These are phyloP conservation scores for Drosophila subsilvestris DNA, from an alignment of 2,888 invertebrate species.

Conservation along the genomic window DNA sequence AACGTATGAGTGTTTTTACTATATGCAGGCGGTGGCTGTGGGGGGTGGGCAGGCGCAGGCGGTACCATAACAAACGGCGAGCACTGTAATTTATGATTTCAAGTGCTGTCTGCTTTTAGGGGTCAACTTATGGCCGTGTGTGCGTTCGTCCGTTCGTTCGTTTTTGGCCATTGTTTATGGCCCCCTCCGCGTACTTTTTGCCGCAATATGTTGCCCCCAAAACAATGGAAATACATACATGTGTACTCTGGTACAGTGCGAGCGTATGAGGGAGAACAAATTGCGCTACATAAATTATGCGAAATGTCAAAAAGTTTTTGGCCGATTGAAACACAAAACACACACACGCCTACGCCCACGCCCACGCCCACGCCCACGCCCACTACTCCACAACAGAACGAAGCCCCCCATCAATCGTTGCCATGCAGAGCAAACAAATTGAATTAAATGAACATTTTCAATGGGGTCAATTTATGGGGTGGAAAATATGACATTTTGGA, in stretches of 20 bases:
- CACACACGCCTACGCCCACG: not conserved
- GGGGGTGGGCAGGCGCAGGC: slow-evolving; percentile 58
- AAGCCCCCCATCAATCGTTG: not conserved
- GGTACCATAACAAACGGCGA: slow-evolving; percentile 25
- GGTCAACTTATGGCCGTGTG: slow-evolving; percentile 52
- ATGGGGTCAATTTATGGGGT: slow-evolving; percentile 8
- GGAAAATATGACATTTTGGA: not conserved
- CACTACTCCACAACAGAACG: not conserved
- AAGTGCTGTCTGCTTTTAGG: slow-evolving; percentile 60
- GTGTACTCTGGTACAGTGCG: not conserved
- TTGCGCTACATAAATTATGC: slow-evolving; percentile 63
- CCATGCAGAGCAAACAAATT: slow-evolving; percentile 20
- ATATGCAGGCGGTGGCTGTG: slow-evolving; percentile 57
- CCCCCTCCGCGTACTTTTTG: slow-evolving; percentile 32
- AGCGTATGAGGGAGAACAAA: slow-evolving; percentile 46
- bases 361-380: slow-evolving; percentile 16
- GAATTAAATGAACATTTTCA: slow-evolving; percentile 32
- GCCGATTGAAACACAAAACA: slow-evolving; percentile 37
- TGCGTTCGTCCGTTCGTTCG: too few species aligned
- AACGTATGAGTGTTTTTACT: slow-evolving; percentile 69
- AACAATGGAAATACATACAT: not conserved
- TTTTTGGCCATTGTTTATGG: slow-evolving; percentile 67
- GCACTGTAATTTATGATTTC: slow-evolving; percentile 64
- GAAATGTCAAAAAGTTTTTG: slow-evolving; percentile 51
- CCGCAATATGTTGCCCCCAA: slow-evolving; percentile 42